A percentile compares a stretch with the other conserved stretches of the same genome.
Evolutionary conservation across 2,113 vertebrate species (phyloP).

Genomic region (Chloropsis hardwickii): DNA sequence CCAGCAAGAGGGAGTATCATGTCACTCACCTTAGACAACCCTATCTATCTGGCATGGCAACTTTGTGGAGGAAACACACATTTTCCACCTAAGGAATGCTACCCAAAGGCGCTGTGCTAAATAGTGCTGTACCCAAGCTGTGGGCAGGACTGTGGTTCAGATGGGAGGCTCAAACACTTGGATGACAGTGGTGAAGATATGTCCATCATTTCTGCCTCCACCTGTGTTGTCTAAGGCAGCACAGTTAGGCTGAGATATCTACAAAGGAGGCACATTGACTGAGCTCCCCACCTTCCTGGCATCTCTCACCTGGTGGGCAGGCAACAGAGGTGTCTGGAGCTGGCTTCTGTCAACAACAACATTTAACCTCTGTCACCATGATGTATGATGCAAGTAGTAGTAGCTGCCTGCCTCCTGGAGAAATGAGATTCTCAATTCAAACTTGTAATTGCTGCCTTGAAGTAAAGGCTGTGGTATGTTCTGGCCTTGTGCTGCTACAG

Average conservation of each 20-base stretch:
- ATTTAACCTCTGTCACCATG: not conserved
- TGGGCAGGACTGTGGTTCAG: not conserved
- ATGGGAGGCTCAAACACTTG: not conserved
- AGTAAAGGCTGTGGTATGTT: not conserved
- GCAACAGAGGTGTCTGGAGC: not conserved
- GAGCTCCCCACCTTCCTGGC: not conserved
- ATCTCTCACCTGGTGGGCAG: not conserved
- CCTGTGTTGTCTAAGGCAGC: not conserved
- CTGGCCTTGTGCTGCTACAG: not conserved
- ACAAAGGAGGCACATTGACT: not conserved
- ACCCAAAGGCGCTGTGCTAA: fast-evolving
- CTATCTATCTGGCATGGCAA: not conserved
- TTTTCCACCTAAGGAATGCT: not conserved
- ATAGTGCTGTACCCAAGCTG: not conserved
- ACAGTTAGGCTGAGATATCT: not conserved
- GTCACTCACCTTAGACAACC: fast-evolving
- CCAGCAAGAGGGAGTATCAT: not conserved
- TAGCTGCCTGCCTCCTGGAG: not conserved
- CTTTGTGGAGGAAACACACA: not conserved
- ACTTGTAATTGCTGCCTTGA: not conserved
- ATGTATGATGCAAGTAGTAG: fast-evolving
- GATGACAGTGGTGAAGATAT: not conserved
- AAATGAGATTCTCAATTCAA: not conserved
- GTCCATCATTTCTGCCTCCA: not conserved
- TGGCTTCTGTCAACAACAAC: not conserved